These are phyloP conservation scores for Lytechinus variegatus DNA, from an alignment of 35 echinoderm and acorn worm species.

Conservation along the genomic window DNA sequence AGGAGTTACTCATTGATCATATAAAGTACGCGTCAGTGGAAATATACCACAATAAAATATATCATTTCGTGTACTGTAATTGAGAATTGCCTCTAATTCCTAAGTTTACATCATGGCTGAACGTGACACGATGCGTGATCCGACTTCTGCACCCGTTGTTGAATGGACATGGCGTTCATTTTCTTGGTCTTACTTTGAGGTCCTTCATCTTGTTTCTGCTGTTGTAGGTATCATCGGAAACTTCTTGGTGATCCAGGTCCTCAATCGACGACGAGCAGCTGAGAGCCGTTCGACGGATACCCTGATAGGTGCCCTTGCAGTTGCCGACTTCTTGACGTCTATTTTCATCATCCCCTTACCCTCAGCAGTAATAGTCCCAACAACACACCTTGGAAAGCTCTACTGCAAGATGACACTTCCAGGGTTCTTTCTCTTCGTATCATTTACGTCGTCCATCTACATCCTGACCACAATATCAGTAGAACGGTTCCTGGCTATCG, in stretches of 20 bases:
- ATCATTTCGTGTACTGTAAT: not conserved
- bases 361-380: not conserved
- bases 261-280: not conserved
- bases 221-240: not conserved
- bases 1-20: not conserved
- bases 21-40: not conserved
- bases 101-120: not conserved
- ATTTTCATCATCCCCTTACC: not conserved
- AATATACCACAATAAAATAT: not conserved
- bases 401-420: conserved; percentile 9
- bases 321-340: not conserved
- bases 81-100: not conserved
- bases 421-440: not conserved
- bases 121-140: not conserved
- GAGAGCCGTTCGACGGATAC: not conserved
- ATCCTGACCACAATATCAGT: not conserved
- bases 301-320: not conserved
- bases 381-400: not conserved
- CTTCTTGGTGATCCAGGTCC: not conserved
- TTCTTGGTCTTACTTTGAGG: not conserved
- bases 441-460: not conserved
- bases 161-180: not conserved
- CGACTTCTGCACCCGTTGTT: not conserved
- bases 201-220: not conserved
- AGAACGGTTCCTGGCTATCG: not conserved